These are phyloP conservation scores for Gasterosteus nipponicus DNA, from an alignment of 2,113 vertebrate species.

Conservation along the genomic window DNA sequence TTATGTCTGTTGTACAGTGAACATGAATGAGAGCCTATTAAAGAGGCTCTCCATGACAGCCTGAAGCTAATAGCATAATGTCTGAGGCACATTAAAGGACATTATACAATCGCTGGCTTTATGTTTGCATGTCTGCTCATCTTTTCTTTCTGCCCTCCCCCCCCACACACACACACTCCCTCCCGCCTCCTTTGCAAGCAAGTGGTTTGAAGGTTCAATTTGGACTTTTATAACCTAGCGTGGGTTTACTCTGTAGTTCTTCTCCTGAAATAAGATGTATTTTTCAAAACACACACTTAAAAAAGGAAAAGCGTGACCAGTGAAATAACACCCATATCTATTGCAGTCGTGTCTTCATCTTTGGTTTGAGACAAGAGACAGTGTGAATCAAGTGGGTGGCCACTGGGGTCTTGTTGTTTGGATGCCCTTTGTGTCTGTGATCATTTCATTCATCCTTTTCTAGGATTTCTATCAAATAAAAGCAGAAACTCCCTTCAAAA, in stretches of 20 bases:
- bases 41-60: neutral
- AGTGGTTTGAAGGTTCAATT: neutral
- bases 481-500: neutral
- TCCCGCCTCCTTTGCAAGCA: neutral
- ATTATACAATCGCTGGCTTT: constrained; percentile 45
- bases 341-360: neutral
- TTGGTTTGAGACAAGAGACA: neutral
- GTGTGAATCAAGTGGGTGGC: neutral
- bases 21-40: constrained; percentile 28
- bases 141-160: constrained; percentile 4
- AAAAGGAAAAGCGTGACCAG: neutral
- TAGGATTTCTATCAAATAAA: neutral
- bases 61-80: constrained; percentile 21
- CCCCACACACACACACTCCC: no score
- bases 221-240: neutral
- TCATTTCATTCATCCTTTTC: neutral
- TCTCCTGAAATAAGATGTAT: neutral
- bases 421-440: neutral
- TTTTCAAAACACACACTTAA: neutral
- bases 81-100: constrained; percentile 42
- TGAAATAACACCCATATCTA: neutral
- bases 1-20: constrained; percentile 10
- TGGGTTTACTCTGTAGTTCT: neutral
- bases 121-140: constrained; percentile 36
- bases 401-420: neutral